Evolutionary conservation across 2,113 vertebrate species (phyloP).

Genomic region (Tetrao urogallus): DNA sequence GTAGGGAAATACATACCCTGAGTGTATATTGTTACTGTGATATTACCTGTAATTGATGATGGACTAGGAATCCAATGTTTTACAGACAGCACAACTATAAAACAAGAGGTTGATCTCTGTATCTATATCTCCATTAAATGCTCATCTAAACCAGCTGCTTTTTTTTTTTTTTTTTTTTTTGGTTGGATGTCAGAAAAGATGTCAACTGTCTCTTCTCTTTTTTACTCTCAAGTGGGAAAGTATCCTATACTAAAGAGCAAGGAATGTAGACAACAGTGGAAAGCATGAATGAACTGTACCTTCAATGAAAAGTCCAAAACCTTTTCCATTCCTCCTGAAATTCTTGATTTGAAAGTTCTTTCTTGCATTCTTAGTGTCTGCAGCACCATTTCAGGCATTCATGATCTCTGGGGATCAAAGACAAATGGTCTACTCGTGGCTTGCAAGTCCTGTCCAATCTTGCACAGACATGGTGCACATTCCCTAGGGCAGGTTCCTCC

Average conservation of each 20-base stretch:
- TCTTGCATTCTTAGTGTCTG: not conserved
- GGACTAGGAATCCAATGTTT: not conserved
- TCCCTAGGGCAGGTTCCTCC: fast-evolving
- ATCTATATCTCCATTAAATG: not conserved
- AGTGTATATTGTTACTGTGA: not conserved
- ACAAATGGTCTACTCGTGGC: fast-evolving
- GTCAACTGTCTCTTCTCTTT: not conserved
- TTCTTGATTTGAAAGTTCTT: not conserved
- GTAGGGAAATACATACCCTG: not conserved
- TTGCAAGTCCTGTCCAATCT: not conserved
- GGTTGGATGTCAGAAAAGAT: not conserved
- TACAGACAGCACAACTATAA: not conserved
- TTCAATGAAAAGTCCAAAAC: not conserved
- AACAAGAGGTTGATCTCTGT: not conserved
- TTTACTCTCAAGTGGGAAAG: not conserved
- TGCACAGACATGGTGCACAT: not conserved
- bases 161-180: not conserved
- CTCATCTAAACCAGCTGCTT: not conserved
- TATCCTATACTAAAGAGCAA: not conserved
- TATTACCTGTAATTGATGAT: not conserved
- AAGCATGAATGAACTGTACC: not conserved
- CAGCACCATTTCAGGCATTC: not conserved
- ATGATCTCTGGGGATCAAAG: not conserved
- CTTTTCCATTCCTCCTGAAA: not conserved
- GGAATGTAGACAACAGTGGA: not conserved